Evolutionary conservation across 2,797 vertebrate genomes (phyloP).

Genomic region (Peromyscus eremicus): DNA sequence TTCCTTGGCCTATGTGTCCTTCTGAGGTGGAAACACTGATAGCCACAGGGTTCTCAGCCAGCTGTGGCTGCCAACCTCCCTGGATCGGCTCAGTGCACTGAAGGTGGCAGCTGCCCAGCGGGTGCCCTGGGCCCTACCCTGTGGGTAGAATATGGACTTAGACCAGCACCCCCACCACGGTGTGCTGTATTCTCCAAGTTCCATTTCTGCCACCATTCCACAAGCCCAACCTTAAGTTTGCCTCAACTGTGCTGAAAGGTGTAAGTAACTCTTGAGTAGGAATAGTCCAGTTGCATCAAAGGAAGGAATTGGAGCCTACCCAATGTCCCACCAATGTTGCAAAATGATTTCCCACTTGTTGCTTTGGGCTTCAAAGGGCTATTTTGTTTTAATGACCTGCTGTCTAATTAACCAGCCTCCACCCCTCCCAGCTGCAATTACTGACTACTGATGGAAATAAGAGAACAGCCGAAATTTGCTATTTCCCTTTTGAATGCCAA

Average conservation of each 20-base stretch:
- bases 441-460: conserved; percentile 77
- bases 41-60: conserved; percentile 62
- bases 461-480: conserved; percentile 83
- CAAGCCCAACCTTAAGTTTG: conserved; percentile 44
- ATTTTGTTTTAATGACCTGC: conserved; percentile 82
- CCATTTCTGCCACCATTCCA: conserved; percentile 26
- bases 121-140: background rate
- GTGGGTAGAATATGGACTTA: conserved; percentile 55
- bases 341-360: conserved; percentile 75
- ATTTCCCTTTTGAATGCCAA: conserved; percentile 82
- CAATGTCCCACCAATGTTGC: conserved; percentile 66
- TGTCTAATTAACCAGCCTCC: conserved; percentile 80
- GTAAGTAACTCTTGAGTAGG: conserved; percentile 43
- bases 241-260: conserved; percentile 62
- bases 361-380: conserved; percentile 78
- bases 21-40: conserved; percentile 73
- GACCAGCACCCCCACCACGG: conserved; percentile 6
- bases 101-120: conserved; percentile 61
- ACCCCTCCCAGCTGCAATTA: conserved; percentile 71
- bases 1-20: conserved; percentile 76
- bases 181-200: conserved; percentile 57
- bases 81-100: conserved; percentile 7
- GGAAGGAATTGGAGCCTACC: conserved; percentile 63
- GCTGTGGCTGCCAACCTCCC: conserved; percentile 50
- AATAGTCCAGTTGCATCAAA: conserved; percentile 64